Evolutionary conservation across 2,888 invertebrate species (phyloP), one percentile per base, ranked within the genome.

Genomic region (Eristalis intricaria): DNA sequence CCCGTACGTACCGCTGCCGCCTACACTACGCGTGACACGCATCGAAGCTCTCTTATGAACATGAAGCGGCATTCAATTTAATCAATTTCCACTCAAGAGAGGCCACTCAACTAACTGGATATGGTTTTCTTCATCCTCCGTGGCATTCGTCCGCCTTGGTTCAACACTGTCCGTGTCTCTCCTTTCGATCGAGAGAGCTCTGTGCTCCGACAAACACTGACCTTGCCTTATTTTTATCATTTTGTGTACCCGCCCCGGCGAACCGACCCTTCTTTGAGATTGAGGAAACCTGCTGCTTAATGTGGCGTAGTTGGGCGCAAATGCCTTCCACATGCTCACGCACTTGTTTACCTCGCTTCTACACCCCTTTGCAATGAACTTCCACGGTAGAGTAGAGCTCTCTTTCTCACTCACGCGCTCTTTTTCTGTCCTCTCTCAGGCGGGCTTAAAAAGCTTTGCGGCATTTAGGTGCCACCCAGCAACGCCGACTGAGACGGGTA

Each of bases 391-490:
- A 32, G 1, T 32, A 1, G 32, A 32, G 32, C 15, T 23, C 11
- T 23, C 15, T 4, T 26, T 56, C 15, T n/a, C 50, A 23, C 64
- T 23, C 35, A 11, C 13, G 8, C 58, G 43, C 22, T 23, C 22
- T n/a, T 50, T 60, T 38, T 29, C 19, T 19, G 5, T 10, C n/a
- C 15, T n/a, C 71, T 22, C 61, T 23, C 26, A 43, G 73, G 66
- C 35, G 60, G 29, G 40, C 22, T 40, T 7, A n/a, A 66, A 73
- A 77, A 77, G 85, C 77, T 74, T 29, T 66, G 7, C 58, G 13
- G 15, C 60, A 26, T 13, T 69, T 77, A 78, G 85, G 73, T 82
- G 73, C 76, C 85, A 77, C 85, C 85, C 85, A 85, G 58, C 84
- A 84, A 84, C 80, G 75, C 26, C 63, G 13, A 26, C 22, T 50